Percentiles rank a stretch among this genome's conserved stretches.
phyloP scores from a whole-genome alignment of 2,113 vertebrate species.

The Onychostoma macrolepis region DNA sequence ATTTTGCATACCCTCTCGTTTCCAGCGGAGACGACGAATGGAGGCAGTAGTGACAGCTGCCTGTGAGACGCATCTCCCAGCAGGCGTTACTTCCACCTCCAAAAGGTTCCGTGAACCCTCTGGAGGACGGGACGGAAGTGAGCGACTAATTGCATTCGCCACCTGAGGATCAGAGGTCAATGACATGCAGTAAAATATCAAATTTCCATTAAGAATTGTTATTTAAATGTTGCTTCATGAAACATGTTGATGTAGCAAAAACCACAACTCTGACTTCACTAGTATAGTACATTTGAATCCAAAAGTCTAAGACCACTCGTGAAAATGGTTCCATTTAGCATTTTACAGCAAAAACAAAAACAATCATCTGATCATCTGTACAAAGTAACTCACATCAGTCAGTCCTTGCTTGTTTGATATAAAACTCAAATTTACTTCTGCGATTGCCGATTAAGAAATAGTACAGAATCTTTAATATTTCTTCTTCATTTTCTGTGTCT shows the following conservation, averaged over 20 bases:
- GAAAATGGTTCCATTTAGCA: neutral
- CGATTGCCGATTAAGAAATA: neutral
- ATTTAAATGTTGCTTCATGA: neutral
- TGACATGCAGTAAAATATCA: neutral
- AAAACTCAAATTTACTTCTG: neutral
- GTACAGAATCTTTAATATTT: neutral
- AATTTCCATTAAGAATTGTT: neutral
- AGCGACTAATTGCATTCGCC: conserved; percentile 96
- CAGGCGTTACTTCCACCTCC: conserved; percentile 95
- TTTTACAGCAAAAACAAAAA: neutral
- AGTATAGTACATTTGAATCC: neutral
- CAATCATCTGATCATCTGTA: neutral
- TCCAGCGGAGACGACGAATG: conserved; percentile 97
- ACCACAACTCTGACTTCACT: neutral
- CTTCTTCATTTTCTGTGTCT: neutral
- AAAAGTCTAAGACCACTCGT: neutral
- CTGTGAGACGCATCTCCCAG: conserved; percentile 92
- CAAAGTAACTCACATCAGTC: neutral
- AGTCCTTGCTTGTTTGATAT: neutral
- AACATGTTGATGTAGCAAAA: neutral
- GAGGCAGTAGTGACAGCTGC: conserved; percentile 97
- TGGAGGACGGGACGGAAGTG: conserved; percentile 90
- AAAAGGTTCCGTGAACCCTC: conserved; percentile 88
- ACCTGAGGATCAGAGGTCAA: conserved; percentile 74
- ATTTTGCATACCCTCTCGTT: conserved; percentile 86